These are phyloP conservation scores for Pangasius krempfi DNA, from an alignment of 2,797 vertebrate genomes.

Conservation along the genomic window DNA sequence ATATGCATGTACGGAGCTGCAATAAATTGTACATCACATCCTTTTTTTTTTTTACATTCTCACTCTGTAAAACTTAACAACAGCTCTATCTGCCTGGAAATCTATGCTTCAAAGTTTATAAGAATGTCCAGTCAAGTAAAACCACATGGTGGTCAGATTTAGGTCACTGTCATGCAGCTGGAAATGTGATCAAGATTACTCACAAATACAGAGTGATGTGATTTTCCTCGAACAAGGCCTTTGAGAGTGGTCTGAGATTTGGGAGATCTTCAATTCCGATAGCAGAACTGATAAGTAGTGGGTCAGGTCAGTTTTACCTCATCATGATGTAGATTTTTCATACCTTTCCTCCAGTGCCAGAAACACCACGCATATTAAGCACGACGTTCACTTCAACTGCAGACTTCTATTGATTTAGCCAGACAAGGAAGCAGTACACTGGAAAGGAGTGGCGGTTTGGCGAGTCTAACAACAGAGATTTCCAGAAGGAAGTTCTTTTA, in stretches of 20 bases:
- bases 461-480: conserved; percentile 32
- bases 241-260: conserved; percentile 6
- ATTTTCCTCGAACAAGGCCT: conserved; percentile 21
- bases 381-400: conserved; percentile 43
- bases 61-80: background rate
- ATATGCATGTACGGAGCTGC: background rate
- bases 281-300: conserved; percentile 21
- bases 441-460: conserved; percentile 50
- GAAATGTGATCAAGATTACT: conserved; percentile 42
- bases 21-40: background rate
- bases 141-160: conserved; percentile 28
- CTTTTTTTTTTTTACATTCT: conserved; percentile 11
- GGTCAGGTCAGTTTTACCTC: conserved; percentile 39
- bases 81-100: conserved; percentile 35
- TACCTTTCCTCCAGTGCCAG: conserved; percentile 11
- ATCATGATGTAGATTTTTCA: conserved; percentile 36
- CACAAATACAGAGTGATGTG: conserved; percentile 23
- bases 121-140: conserved; percentile 33
- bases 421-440: conserved; percentile 52
- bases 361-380: conserved; percentile 37
- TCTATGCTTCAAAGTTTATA: conserved; percentile 11
- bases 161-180: conserved; percentile 32
- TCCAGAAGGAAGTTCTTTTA: conserved; percentile 42
- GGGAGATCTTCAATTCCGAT: conserved; percentile 17
- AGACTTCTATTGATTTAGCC: conserved; percentile 51